Evolutionary conservation across 2,888 invertebrate genomes (phyloP), one percentile per base, ranked within the genome.

Genomic region (Nomada hirtipes): DNA sequence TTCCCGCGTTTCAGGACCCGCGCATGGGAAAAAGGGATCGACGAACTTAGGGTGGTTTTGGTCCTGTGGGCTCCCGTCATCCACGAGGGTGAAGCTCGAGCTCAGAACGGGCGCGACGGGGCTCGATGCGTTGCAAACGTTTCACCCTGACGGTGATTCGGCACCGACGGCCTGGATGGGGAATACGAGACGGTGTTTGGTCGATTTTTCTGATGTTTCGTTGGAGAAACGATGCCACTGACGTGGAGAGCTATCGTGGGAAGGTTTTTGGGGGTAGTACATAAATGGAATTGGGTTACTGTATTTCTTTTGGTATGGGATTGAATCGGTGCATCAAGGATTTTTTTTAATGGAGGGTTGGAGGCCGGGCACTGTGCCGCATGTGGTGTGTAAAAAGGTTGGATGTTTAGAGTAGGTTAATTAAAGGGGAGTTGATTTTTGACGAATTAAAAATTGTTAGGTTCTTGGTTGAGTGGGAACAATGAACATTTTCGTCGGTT

Each of bases 1-100:
- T 79, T 75, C 81, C 68, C 75, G 71, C 67, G 67, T 75, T 75
- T 80, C 65, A 55, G 67, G 23, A 75, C 75, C 18, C 69, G 44
- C 67, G 70, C 72, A 63, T 59, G 75, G 57, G 72, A 4, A 15
- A 75, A 82, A 72, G 64, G 53, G 70, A 59, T 47, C 29, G 42
- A 20, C 64, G 64, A 55, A 61, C 67, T 29, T n/a, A 26, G 42
- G 55, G 50, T 36, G 36, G 36, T 36, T 36, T 36, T 36, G 70
- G 65, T 65, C 59, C 47, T 59, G 65, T 60, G 47, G 79, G 64
- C 65, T 78, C 59, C 29, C 65, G 55, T 20, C 61, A 50, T 71
- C 71, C 72, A 72, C 55, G 55, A 73, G 73, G 73, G 73, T 73
- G 72, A 73, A 73, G 44, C 65, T 64, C 18, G 61, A 61, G 52